Percentiles rank a stretch among this genome's conserved stretches.
Evolutionary conservation across 2,113 vertebrate genomes (phyloP).

Genomic region (Toxotes jaculatrix): DNA sequence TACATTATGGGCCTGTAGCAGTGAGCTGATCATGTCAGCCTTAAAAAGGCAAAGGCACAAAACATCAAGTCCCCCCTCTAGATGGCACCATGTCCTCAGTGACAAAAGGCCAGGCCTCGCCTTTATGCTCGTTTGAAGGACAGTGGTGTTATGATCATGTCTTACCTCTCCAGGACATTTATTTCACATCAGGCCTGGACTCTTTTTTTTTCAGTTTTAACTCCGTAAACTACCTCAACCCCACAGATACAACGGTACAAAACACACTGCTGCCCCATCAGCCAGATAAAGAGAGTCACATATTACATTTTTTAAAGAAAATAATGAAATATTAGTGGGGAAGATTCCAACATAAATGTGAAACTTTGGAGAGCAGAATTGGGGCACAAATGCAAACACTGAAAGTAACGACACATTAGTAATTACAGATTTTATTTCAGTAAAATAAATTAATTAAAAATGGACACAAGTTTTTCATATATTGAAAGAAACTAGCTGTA

Average conservation of each 20-base stretch:
- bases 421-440: constrained; percentile 83
- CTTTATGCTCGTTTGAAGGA: neutral
- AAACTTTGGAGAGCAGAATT: neutral
- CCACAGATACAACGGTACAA: neutral
- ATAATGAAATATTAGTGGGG: neutral
- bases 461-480: constrained; percentile 80
- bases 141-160: neutral
- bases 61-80: constrained; percentile 69
- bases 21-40: neutral
- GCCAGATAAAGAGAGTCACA: neutral
- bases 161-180: neutral
- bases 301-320: neutral
- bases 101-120: constrained; percentile 40
- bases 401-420: constrained; percentile 64
- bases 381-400: neutral
- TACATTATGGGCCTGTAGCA: neutral
- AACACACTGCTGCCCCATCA: neutral
- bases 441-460: constrained; percentile 85
- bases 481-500: constrained; percentile 81
- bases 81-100: constrained; percentile 76
- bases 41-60: constrained; percentile 6
- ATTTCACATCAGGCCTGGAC: constrained; percentile 1
- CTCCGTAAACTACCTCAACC: constrained; percentile 3
- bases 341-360: neutral
- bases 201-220: neutral